Percentiles rank a stretch among this genome's conserved stretches.
These are phyloP conservation scores for Platypus cylindrus DNA, from an alignment of 2,888 invertebrate genomes.

Conservation along the genomic window DNA sequence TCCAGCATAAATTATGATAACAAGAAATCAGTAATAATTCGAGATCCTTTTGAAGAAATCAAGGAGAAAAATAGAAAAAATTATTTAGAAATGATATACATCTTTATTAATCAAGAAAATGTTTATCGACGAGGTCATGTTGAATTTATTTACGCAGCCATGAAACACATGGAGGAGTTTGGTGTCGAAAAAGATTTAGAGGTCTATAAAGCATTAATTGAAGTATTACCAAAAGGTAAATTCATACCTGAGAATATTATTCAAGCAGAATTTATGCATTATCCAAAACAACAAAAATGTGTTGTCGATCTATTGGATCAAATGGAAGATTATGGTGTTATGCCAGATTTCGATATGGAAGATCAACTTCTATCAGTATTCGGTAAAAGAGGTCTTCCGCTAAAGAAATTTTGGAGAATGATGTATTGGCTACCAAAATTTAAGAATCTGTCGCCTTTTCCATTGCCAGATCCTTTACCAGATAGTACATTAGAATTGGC, in stretches of 20 bases:
- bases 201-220: constrained; percentile 72
- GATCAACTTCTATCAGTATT: constrained; percentile 71
- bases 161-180: constrained; percentile 79
- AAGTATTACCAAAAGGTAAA: constrained; percentile 79
- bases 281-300: constrained; percentile 91
- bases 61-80: constrained; percentile 50
- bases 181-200: constrained; percentile 78
- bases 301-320: constrained; percentile 80
- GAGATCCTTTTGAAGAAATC: constrained; percentile 39
- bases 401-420: constrained; percentile 68
- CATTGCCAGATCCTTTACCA: constrained; percentile 65
- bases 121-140: constrained; percentile 72
- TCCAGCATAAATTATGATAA: constrained; percentile 3
- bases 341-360: constrained; percentile 85
- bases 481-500: constrained; percentile 66
- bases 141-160: constrained; percentile 85
- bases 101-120: constrained; percentile 53
- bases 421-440: constrained; percentile 93
- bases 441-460: constrained; percentile 79
- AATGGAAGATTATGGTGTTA: constrained; percentile 85
- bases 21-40: constrained; percentile 27
- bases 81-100: constrained; percentile 60
- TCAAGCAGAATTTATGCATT: constrained; percentile 86
- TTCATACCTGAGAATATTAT: constrained; percentile 71
- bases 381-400: constrained; percentile 60